Conservation (phyloP, 2,797 vertebrate genomes). For the Chloroceryle amazona region DNA sequence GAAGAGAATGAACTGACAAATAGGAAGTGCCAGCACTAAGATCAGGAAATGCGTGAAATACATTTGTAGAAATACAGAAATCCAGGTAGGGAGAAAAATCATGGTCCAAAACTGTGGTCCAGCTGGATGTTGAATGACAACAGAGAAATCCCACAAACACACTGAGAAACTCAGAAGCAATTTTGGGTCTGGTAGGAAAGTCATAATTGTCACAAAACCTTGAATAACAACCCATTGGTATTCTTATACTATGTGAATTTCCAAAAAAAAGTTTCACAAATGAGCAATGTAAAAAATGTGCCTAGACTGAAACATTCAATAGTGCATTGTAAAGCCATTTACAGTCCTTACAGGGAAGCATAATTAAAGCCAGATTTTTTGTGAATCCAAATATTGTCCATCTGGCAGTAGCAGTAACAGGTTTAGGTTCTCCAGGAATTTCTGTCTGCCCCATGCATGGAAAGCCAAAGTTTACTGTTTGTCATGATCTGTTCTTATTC, state of each 20-base stretch:
- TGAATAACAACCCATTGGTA: background rate
- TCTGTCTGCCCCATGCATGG: background rate
- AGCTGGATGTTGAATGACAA: background rate
- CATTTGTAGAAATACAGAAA: background rate
- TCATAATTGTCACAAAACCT: background rate
- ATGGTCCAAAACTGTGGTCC: background rate
- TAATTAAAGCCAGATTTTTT: background rate
- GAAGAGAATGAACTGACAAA: background rate
- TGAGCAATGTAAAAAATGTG: background rate
- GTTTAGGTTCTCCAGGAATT: background rate
- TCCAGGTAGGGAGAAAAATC: rapidly evolving
- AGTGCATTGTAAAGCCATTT: background rate
- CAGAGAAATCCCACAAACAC: background rate
- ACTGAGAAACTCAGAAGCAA: background rate
- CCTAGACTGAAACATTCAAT: background rate
- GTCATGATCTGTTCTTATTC: background rate
- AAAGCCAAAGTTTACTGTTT: background rate
- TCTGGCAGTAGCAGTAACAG: background rate
- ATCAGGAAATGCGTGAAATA: background rate
- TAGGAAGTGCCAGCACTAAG: background rate
- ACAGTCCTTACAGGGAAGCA: background rate
- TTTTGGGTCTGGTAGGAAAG: background rate
- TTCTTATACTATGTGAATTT: background rate
- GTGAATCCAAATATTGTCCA: background rate
- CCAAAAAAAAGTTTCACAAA: background rate